Conservation (phyloP, 2,797 vertebrate genomes). For the Mus minutoides region DNA sequence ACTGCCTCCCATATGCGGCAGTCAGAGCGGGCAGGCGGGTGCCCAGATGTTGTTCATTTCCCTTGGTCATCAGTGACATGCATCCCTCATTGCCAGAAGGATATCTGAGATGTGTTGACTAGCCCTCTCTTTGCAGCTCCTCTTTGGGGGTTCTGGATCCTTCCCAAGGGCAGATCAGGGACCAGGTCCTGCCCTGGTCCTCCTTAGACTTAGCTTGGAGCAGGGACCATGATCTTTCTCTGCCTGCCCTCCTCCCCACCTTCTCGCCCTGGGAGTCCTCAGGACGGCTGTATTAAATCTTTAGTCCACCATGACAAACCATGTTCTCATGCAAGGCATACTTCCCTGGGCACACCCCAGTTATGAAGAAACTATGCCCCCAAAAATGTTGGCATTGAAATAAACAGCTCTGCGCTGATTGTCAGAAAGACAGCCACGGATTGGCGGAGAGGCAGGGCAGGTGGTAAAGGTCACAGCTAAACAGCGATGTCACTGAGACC, state of each 20-base stretch:
- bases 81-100: conserved; percentile 10
- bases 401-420: not conserved
- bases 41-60: conserved; percentile 79
- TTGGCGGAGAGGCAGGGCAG: not conserved
- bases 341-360: conserved; percentile 57
- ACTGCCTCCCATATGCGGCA: conserved; percentile 74
- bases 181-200: not conserved
- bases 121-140: not conserved
- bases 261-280: not conserved
- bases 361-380: conserved; percentile 62
- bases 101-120: not conserved
- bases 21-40: conserved; percentile 9
- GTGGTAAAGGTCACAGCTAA: not conserved
- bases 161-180: conserved; percentile 22
- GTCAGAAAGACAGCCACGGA: not conserved
- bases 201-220: not conserved
- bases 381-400: conserved; percentile 58
- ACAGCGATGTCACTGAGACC: not conserved
- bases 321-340: conserved; percentile 66
- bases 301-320: conserved; percentile 52
- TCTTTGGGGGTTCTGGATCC: not conserved
- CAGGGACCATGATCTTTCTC: not conserved
- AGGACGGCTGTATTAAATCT: conserved; percentile 74
- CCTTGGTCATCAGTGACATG: conserved; percentile 67
- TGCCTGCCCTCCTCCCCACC: not conserved